Conservation (phyloP, 2,888 invertebrate genomes). For the Rhogogaster chlorosoma region DNA sequence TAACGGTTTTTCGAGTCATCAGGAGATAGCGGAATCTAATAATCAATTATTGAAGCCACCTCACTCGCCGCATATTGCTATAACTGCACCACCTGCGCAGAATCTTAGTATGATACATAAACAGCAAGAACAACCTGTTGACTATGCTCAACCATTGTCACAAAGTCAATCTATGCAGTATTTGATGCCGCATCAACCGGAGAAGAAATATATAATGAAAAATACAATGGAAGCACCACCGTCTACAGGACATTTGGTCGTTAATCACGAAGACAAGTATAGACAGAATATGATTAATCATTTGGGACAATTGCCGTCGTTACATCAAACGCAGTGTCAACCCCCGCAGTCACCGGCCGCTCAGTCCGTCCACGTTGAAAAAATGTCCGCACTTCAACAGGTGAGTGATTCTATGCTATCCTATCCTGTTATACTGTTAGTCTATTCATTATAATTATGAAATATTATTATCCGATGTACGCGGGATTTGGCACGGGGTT, state of each 20-base stretch:
- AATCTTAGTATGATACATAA: slow-evolving; percentile 70
- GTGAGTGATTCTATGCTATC: slow-evolving; percentile 62
- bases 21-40: slow-evolving; percentile 64
- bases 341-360: slow-evolving; percentile 69
- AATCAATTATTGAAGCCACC: slow-evolving; percentile 64
- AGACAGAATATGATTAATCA: slow-evolving; percentile 71
- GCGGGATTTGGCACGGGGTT: slow-evolving; percentile 27
- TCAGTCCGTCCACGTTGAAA: slow-evolving; percentile 71
- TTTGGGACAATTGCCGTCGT: slow-evolving; percentile 65
- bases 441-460: not conserved
- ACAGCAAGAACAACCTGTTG: slow-evolving; percentile 71
- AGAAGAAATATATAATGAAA: slow-evolving; percentile 84
- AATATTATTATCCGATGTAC: slow-evolving; percentile 29
- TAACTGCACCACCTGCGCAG: slow-evolving; percentile 66
- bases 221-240: slow-evolving; percentile 74
- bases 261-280: slow-evolving; percentile 77
- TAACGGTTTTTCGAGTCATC: slow-evolving; percentile 71
- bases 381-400: slow-evolving; percentile 69
- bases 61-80: slow-evolving; percentile 70
- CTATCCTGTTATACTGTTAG: too few relatives aligned
- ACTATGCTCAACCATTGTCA: slow-evolving; percentile 69
- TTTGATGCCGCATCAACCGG: slow-evolving; percentile 77
- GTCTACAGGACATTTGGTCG: slow-evolving; percentile 70
- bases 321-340: slow-evolving; percentile 71
- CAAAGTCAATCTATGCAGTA: slow-evolving; percentile 60